These are phyloP conservation scores for Sitobion miscanthi DNA, from an alignment of 1,140 invertebrate genomes.

Conservation along the genomic window DNA sequence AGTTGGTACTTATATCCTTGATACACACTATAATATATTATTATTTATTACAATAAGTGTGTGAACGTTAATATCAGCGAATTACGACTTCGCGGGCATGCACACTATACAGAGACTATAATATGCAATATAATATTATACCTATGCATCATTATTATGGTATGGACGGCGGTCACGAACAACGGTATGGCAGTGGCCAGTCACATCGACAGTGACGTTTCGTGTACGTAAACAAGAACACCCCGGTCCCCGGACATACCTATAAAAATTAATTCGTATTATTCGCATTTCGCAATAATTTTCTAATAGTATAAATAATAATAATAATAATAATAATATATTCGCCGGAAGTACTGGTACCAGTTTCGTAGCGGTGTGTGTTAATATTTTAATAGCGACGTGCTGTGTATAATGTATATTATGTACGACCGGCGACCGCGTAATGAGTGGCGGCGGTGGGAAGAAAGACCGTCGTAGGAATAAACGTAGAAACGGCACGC, in stretches of 20 bases:
- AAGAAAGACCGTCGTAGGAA: not conserved
- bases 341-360: not conserved
- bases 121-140: not conserved
- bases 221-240: not conserved
- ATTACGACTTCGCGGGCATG: not conserved
- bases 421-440: not conserved
- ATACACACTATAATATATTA: not conserved
- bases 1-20: not conserved
- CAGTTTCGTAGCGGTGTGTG: not conserved
- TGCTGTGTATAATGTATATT: not conserved
- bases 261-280: not conserved
- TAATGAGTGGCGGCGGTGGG: not conserved
- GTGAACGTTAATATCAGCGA: slow-evolving; percentile 21
- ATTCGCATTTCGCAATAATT: not conserved
- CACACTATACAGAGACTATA: not conserved
- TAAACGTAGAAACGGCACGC: slow-evolving; percentile 8
- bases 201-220: not conserved
- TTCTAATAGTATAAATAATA: not conserved
- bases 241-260: not conserved
- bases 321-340: not conserved
- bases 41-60: not conserved
- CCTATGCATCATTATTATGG: not conserved
- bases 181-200: not conserved
- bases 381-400: not conserved
- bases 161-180: slow-evolving; percentile 39